Percentiles rank a stretch among this genome's conserved stretches.
These are phyloP conservation scores for Meandrusa payeni DNA, from an alignment of 2,888 invertebrate species.

Conservation along the genomic window DNA sequence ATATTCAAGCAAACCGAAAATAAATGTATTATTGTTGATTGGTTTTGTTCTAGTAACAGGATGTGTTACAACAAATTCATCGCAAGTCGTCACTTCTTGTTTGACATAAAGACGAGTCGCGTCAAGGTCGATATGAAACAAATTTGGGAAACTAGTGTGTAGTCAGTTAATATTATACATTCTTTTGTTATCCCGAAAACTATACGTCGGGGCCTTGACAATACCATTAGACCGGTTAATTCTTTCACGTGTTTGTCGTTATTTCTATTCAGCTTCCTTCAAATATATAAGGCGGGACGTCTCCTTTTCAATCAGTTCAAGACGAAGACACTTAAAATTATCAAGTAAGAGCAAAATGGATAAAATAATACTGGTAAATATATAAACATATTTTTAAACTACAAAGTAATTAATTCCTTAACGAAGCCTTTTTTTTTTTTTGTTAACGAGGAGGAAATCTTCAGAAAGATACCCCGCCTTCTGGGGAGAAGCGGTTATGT, in stretches of 20 bases:
- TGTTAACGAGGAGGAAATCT: too few relatives aligned
- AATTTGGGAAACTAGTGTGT: slow-evolving; percentile 16
- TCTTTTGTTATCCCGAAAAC: slow-evolving; percentile 64
- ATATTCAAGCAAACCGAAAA: too few relatives aligned
- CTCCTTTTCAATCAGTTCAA: slow-evolving; percentile 20
- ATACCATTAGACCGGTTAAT: slow-evolving; percentile 50
- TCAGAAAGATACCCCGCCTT: too few relatives aligned
- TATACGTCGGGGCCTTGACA: slow-evolving; percentile 59
- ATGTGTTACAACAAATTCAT: slow-evolving; percentile 7
- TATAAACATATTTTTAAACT: background rate
- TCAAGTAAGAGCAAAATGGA: slow-evolving; percentile 11
- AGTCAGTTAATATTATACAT: slow-evolving; percentile 54
- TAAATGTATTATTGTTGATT: too few relatives aligned
- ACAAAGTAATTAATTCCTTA: background rate
- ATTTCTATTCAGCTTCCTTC: slow-evolving; percentile 43
- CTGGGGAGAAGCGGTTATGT: too few relatives aligned
- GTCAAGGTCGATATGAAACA: slow-evolving; percentile 16
- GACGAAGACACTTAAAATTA: background rate
- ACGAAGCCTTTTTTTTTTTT: too few relatives aligned
- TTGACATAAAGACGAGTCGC: background rate
- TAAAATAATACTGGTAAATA: slow-evolving; percentile 10
- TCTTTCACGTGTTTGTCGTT: slow-evolving; percentile 49
- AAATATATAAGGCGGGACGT: slow-evolving; percentile 60
- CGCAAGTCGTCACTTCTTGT: slow-evolving; percentile 16
- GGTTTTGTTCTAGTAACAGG: slow-evolving; percentile 15